Conservation (phyloP, 2,888 invertebrate genomes). For the Exocentrus adspersus region DNA sequence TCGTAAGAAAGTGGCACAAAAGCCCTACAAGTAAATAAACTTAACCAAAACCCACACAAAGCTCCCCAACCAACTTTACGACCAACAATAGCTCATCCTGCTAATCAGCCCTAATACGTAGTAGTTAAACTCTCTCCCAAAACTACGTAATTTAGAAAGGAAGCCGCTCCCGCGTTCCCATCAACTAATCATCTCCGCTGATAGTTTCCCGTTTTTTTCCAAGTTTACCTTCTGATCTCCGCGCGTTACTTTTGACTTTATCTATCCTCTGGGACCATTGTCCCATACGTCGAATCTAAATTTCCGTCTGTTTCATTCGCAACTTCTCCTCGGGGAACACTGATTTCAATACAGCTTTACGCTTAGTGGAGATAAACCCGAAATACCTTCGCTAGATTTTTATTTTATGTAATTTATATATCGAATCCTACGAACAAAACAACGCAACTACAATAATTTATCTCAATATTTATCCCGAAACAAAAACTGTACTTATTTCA, state of each 20-base stretch:
- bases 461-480: too few species aligned
- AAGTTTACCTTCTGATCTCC: conserved; percentile 44
- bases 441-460: too few species aligned
- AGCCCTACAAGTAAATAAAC: not conserved
- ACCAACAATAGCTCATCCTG: not conserved
- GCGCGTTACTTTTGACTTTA: conserved; percentile 63
- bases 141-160: conserved; percentile 44
- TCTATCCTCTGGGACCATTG: conserved; percentile 62
- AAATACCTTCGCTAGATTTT: conserved; percentile 27
- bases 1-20: too few species aligned
- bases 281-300: conserved; percentile 58
- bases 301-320: conserved; percentile 59
- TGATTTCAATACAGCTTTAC: conserved; percentile 59
- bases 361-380: conserved; percentile 29
- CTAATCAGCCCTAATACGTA: conserved; percentile 9
- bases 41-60: conserved; percentile 2
- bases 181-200: conserved; percentile 45
- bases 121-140: conserved; percentile 17
- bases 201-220: conserved; percentile 40
- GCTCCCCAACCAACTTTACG: conserved; percentile 4
- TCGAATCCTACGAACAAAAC: not conserved
- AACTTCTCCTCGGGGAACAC: conserved; percentile 56
- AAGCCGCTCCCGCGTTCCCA: conserved; percentile 41
- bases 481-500: not conserved
- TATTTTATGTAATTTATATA: conserved; percentile 11